Evolutionary conservation across 2,888 invertebrate species (phyloP).

Genomic region (Chalcosyrphus nemorum): DNA sequence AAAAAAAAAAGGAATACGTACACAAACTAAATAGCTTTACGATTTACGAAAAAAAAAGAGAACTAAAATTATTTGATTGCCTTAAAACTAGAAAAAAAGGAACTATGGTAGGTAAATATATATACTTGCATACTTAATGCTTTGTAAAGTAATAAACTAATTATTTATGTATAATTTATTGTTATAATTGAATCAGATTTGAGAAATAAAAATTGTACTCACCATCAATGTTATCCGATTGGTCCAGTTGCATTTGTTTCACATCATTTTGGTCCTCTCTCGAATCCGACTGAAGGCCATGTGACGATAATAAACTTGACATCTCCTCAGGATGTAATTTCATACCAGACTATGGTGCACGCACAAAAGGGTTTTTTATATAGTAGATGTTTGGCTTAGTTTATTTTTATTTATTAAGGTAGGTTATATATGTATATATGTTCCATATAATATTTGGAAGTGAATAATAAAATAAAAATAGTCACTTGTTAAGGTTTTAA

Average conservation of each 20-base stretch:
- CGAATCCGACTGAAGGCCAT: constrained; percentile 84
- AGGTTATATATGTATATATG: too few relatives aligned
- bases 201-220: constrained; percentile 81
- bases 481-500: background rate
- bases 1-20: constrained; percentile 57
- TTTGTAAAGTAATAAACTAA: constrained; percentile 57
- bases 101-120: constrained; percentile 52
- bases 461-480: background rate
- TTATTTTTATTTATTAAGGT: background rate
- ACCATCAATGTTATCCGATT: constrained; percentile 90
- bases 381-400: background rate
- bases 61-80: constrained; percentile 45
- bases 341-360: constrained; percentile 76
- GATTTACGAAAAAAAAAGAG: constrained; percentile 47
- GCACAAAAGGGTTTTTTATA: constrained; percentile 12
- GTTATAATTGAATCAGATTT: constrained; percentile 23
- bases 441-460: background rate
- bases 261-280: constrained; percentile 84
- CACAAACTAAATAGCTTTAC: constrained; percentile 58
- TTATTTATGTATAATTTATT: constrained; percentile 48
- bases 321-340: constrained; percentile 84
- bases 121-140: constrained; percentile 63
- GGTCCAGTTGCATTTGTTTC: constrained; percentile 86
- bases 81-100: constrained; percentile 46
- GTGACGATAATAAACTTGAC: constrained; percentile 85